phyloP scores from a whole-genome alignment of 2,113 vertebrate species.

The Crotophaga sulcirostris region DNA sequence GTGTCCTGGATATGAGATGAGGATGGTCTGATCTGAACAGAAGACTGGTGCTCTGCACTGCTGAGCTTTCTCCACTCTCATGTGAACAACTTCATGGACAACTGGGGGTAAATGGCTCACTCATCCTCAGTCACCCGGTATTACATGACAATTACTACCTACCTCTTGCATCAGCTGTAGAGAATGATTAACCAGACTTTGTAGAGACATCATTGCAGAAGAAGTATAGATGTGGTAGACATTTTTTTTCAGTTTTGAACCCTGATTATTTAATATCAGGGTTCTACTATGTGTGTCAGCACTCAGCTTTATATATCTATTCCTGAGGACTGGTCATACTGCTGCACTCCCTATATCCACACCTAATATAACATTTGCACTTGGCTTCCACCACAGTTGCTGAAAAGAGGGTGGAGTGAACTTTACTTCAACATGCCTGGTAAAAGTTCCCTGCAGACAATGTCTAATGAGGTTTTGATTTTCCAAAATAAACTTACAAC shows the following conservation, averaged over 20 bases:
- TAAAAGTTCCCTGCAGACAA: slow-evolving; percentile 26
- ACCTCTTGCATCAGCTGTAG: not conserved
- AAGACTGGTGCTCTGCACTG: not conserved
- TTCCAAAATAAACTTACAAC: slow-evolving; percentile 35
- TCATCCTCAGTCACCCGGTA: not conserved
- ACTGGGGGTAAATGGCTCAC: not conserved
- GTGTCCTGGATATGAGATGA: not conserved
- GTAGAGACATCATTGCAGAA: not conserved
- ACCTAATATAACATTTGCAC: not conserved
- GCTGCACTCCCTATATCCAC: not conserved
- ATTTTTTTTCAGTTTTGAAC: not conserved
- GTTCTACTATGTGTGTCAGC: not conserved
- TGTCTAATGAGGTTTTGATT: not conserved
- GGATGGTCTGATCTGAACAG: not conserved
- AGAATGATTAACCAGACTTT: not conserved
- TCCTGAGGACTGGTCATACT: not conserved
- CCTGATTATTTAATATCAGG: not conserved
- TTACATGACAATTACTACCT: accelerated
- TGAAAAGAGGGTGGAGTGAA: slow-evolving; percentile 8
- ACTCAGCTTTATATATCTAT: not conserved
- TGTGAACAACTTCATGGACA: accelerated
- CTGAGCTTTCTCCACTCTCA: not conserved
- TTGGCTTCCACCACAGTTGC: not conserved
- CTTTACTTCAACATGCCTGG: slow-evolving; percentile 24
- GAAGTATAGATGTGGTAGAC: not conserved